Base-by-base conservation (phyloP, 2,797 vertebrate species). In the Chaunax sp. region DNA sequence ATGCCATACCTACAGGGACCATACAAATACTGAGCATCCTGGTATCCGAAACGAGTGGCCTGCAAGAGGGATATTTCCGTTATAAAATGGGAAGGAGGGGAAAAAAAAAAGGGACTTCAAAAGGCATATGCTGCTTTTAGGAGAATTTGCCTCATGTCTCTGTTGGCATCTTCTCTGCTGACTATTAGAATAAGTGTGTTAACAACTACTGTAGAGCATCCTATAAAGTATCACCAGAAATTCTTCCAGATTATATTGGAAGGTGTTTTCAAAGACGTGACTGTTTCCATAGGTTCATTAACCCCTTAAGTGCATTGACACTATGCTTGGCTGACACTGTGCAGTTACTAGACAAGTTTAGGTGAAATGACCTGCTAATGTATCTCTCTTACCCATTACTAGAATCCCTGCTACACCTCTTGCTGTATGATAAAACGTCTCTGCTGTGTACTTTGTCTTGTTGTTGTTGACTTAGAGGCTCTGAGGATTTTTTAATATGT, bases 371-470 rank as follows among this genome's bases (percentile, higher is more conserved):
- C 85, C 90, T 92, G 92, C 93, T 93, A 91, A 94, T 93, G 91
- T 91, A 92, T 89, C 88, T 87, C 77, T 85, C 77, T 76, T 77
- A 74, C 87, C 75, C 83, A 80, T 92, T 79, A 91, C 88, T 92
- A 91, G 86, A 90, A 83, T 54, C 85, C 90, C 85, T 78, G 82
- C 91, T 89, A 83, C 87, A 90, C 78, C 77, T 91, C 86, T 89
- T 89, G 88, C 92, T 93, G 91, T 95, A 94, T 91, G 91, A 93
- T 92, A 91, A 90, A n/a, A 91, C 58, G 90, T 94, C 90, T 93
- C 91, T 94, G 90, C 91, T 90, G 92, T 94, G 92, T 94, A 94
- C 82, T 92, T 86, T 92, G 93, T 94, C 90, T 93, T 93, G 92
- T 93, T 92, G 89, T 85, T 93, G 92, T 94, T 93, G 90, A 92